Evolutionary conservation across 2,113 vertebrate species (phyloP), one percentile per base, ranked within the genome.

Genomic region (Fukomys damarensis): DNA sequence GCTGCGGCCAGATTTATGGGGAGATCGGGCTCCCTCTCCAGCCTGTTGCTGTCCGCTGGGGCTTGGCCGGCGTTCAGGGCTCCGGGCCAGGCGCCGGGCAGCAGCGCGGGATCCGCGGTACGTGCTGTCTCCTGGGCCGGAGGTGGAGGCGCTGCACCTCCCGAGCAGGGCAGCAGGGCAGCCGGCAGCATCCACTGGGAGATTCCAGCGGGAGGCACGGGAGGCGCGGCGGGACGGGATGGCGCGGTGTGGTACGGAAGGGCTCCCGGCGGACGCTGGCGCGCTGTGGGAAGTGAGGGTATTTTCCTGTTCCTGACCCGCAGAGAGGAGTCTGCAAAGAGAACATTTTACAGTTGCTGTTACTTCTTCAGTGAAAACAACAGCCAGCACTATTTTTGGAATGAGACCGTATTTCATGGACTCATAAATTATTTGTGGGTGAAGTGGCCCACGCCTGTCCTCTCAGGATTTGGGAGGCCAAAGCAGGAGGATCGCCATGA

Each of bases 21-120:
- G 59, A 17, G 4, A 32, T 28, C 1, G 68, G 20, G n/a, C n/a
- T 95, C 94, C 93, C 92, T 91, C 86, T 91, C 83, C 72, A 5
- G 58, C 87, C 95, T 91, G 61, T 66, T 84, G 88, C 97, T 84
- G 97, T 97, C 96, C 93, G 94, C 72, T 77, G 20, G n/a, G 63
- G 68, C 38, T 38, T 97, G 97, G 97, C 97, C 74, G 74, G 61
- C 12, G 4, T 94, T 91, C 97, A 95, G 96, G 97, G 97, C 97
- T 95, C 63, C 79, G 63, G 82, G 97, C 97, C 97, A 98, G 94
- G 77, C 88, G 28, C 61, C 9, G 61, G 61, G 61, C 5, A 61
- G 59, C 59, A 32, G 61, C 63, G 22, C 63, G 2, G 38, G 20
- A 38, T 41, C 41, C 68, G 8, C 68, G 3, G 7, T 96, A 95